Evolutionary conservation across 2,113 vertebrate species (phyloP).

Genomic region (Chionomys nivalis): DNA sequence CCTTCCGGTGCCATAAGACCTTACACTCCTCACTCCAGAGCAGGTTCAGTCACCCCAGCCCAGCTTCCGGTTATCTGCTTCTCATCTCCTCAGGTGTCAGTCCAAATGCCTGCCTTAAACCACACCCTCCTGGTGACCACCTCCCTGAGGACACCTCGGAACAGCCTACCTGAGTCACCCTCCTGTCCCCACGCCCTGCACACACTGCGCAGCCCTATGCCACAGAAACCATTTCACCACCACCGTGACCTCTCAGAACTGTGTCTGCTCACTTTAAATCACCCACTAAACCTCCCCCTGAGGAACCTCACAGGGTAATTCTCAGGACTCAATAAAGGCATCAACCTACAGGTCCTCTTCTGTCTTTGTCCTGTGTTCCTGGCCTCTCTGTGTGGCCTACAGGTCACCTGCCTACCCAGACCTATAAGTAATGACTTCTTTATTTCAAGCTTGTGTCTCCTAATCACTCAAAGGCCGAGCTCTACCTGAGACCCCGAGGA

Average conservation of each 20-base stretch:
- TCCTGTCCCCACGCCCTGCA: background rate
- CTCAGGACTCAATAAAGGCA: background rate
- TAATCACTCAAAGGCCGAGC: background rate
- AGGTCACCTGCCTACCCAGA: background rate
- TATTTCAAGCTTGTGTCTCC: background rate
- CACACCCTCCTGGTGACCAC: background rate
- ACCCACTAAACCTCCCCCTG: too few relatives aligned
- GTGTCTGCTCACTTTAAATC: background rate
- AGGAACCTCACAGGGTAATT: background rate
- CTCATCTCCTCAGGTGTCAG: background rate
- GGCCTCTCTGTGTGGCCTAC: background rate
- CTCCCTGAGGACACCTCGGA: rapidly evolving
- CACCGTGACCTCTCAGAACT: background rate
- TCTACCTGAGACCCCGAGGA: background rate
- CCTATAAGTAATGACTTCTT: background rate
- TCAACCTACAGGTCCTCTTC: background rate
- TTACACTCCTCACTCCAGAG: background rate
- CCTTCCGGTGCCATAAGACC: rapidly evolving
- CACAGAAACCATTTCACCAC: background rate
- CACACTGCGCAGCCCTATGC: background rate
- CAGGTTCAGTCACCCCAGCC: background rate
- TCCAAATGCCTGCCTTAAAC: background rate
- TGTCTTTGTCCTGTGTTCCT: background rate
- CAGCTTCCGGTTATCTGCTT: background rate
- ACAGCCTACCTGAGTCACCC: background rate